Evolutionary conservation across 1,140 invertebrate species (phyloP), one percentile per base, ranked within the genome.

Genomic region (Vanessa atalanta): DNA sequence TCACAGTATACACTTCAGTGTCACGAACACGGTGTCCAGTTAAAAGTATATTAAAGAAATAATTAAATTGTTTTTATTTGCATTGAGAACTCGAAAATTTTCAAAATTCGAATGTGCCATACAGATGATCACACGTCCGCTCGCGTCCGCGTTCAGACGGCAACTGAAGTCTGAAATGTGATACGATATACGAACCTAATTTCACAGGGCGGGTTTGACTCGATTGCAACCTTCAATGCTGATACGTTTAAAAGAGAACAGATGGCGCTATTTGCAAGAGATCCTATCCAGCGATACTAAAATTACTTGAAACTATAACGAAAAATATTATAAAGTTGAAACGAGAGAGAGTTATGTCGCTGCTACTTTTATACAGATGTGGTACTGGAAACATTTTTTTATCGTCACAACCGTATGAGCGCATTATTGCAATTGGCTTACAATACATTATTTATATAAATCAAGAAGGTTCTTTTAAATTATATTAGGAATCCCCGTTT

Each of bases 151-250:
- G 66, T 51, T 48, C 55, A 67, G 63, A 73, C 69, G 77, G 79
- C 77, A 74, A 81, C 79, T 81, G 79, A 81, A 79, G 75, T 73
- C 74, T 70, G 77, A 77, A 76, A 71, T 69, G 65, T 50, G 72
- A 73, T 76, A 78, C 73, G 71, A 70, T 73, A 78, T 73, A 78
- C 70, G 78, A 79, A 79, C 76, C 76, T 78, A 78, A 78, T 80
- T 80, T 73, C 75, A 76, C 79, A 66, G 72, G 71, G 65, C 65
- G 70, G 75, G 75, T 47, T 43, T 65, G 75, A 67, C 75, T 77
- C 67, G 67, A 72, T 73, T 73, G 55, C 68, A 70, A 57, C 64
- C 78, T 69, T 73, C 74, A 64, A 64, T 70, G 72, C 50, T 79
- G 73, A 76, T 79, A 69, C 65, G 26, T 48, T 74, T 78, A 65